These are phyloP conservation scores for Drosophila kikkawai DNA, from an alignment of 1,140 invertebrate species.

Conservation along the genomic window DNA sequence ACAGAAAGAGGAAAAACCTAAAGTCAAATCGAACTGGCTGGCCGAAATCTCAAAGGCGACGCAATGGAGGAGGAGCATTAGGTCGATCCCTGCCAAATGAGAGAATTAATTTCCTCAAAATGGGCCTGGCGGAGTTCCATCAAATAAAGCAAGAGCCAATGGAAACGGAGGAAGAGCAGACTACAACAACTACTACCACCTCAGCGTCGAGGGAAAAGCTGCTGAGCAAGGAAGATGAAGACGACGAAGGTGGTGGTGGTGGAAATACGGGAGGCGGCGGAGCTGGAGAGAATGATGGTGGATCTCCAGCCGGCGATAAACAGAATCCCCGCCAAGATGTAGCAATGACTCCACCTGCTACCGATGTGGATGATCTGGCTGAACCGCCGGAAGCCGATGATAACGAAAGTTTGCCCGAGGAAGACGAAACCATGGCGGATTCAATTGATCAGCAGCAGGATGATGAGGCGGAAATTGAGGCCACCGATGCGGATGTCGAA, in stretches of 20 bases:
- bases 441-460: constrained; percentile 63
- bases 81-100: constrained; percentile 40
- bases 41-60: constrained; percentile 86
- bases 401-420: constrained; percentile 60
- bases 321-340: constrained; percentile 38
- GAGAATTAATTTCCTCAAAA: constrained; percentile 59
- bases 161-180: constrained; percentile 60
- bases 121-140: constrained; percentile 36
- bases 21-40: constrained; percentile 87
- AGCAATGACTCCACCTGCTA: constrained; percentile 72
- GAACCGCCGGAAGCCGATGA: constrained; percentile 32
- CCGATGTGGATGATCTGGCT: constrained; percentile 61
- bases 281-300: neutral
- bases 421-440: constrained; percentile 67
- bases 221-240: constrained; percentile 40
- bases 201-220: constrained; percentile 33
- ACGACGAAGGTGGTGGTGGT: constrained; percentile 20
- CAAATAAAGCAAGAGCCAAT: constrained; percentile 44
- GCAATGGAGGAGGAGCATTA: constrained; percentile 21
- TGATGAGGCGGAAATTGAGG: constrained; percentile 69
- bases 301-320: constrained; percentile 23
- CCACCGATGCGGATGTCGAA: constrained; percentile 75
- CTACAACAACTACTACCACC: constrained; percentile 35
- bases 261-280: constrained; percentile 5
- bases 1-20: constrained; percentile 73